Evolutionary conservation across 2,888 invertebrate species (phyloP), one percentile per base, ranked within the genome.

Genomic region (Pycnomerus fuliginosus): DNA sequence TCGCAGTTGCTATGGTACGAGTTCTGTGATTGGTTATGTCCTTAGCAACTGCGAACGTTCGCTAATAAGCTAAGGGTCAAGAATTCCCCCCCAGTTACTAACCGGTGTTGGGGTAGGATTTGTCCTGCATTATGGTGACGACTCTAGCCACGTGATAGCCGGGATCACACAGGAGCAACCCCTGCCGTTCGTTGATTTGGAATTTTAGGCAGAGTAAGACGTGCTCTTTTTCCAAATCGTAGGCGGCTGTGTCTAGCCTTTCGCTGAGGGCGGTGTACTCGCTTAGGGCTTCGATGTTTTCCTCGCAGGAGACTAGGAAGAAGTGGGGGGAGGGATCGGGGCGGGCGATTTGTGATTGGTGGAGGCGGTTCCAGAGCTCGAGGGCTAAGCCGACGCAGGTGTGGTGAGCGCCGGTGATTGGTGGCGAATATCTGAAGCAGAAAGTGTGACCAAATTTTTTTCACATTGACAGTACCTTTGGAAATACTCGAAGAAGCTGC

Each of bases 361-460:
- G 73, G 62, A 89, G 76, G 35, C 84, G 78, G 51, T 79, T 74
- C 65, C 89, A 78, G 57, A 93, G 75, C 71, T 90, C 90, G 62
- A 90, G 79, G 55, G 90, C 90, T 51, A 94, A 74, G 13, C 93
- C 93, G 33, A 94, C 93, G 69, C 94, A 94, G 40, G 92, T 92
- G 71, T 90, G 85, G 70, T 87, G 86, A 60, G 82, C 80, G 2
- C 83, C 74, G 47, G 85, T 83, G 51, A 94, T 87, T 32, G 85
- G 83, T 53, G 92, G 88, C 56, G 81, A 74, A 71, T 92, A 93
- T 41, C 71, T 70, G 51, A n/a, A n/a, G n/a, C n/a, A n/a, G 11
- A 27, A 27, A 4, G 4, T 11, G 4, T 10, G 5, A 11, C 10
- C n/a, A 11, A 10, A 5, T 11, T 27, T 27, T 27, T 4, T 10